Evolutionary conservation across 1,140 invertebrate genomes (phyloP).

Genomic region (Leptoteleia sp.): DNA sequence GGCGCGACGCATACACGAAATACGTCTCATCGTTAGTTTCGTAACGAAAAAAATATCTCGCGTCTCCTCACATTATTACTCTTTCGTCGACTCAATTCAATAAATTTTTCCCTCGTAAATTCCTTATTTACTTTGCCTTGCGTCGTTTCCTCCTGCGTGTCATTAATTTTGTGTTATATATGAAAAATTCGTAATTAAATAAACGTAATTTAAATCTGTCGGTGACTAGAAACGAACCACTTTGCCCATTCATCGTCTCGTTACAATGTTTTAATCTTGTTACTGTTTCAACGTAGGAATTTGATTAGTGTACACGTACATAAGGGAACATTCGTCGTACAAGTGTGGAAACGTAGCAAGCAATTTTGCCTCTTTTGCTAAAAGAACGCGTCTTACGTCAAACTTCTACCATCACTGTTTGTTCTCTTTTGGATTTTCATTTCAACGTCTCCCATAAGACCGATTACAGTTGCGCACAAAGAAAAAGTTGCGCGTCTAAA

Average conservation of each 20-base stretch:
- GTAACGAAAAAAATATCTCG: constrained; percentile 11
- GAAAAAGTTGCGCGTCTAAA: no score
- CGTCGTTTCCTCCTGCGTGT: background rate
- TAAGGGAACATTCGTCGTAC: constrained; percentile 74
- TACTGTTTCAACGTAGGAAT: constrained; percentile 56
- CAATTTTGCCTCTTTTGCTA: constrained; percentile 45
- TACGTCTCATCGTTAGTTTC: constrained; percentile 14
- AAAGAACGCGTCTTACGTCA: constrained; percentile 20
- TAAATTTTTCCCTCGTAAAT: background rate
- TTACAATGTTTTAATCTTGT: no score
- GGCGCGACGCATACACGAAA: constrained; percentile 38
- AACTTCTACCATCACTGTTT: constrained; percentile 1
- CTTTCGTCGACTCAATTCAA: background rate
- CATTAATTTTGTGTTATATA: background rate
- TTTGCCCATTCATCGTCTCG: constrained; percentile 13
- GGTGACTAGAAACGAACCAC: constrained; percentile 65
- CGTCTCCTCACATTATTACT: background rate
- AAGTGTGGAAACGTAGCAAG: constrained; percentile 70
- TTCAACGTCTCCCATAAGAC: no score
- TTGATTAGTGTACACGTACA: constrained; percentile 70
- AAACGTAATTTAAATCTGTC: constrained; percentile 40
- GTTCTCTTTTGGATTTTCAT: no score
- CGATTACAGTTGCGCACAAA: no score
- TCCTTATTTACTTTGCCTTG: constrained; percentile 2
- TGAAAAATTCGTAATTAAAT: constrained; percentile 47